A percentile compares a stretch with the other conserved stretches of the same genome.
These are phyloP conservation scores for Mimachlamys varia DNA, from an alignment of 2,888 invertebrate genomes.

Conservation along the genomic window DNA sequence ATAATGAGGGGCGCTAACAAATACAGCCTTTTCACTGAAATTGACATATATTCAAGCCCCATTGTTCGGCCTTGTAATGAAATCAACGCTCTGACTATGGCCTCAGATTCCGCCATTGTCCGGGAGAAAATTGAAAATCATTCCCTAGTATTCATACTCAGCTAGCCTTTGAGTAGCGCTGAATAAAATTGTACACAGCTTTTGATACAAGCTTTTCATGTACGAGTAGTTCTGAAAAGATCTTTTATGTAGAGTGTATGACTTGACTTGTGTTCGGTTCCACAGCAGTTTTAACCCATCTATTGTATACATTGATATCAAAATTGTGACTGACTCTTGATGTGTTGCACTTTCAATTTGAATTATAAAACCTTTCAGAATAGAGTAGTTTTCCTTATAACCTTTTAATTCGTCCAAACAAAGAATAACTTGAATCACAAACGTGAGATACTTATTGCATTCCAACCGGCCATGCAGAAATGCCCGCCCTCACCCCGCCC, in stretches of 20 bases:
- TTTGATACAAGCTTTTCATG: constrained; percentile 68
- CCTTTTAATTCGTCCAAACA: constrained; percentile 41
- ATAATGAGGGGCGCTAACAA: constrained; percentile 76
- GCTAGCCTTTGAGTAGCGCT: constrained; percentile 64
- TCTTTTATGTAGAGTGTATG: constrained; percentile 61
- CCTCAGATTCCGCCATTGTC: constrained; percentile 76
- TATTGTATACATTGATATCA: constrained; percentile 51
- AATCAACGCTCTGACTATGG: constrained; percentile 77
- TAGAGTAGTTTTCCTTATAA: constrained; percentile 45
- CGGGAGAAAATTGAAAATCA: constrained; percentile 79
- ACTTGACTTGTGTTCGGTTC: constrained; percentile 48
- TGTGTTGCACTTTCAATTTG: constrained; percentile 42
- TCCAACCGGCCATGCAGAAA: constrained; percentile 37
- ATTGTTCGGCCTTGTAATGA: constrained; percentile 75
- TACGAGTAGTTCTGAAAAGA: constrained; percentile 66
- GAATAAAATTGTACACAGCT: constrained; percentile 67
- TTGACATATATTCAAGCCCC: constrained; percentile 72
- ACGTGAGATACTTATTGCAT: constrained; percentile 38
- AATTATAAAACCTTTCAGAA: constrained; percentile 45
- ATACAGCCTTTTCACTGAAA: constrained; percentile 73
- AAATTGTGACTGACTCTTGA: constrained; percentile 48
- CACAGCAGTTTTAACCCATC: constrained; percentile 50
- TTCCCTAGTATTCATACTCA: constrained; percentile 70
- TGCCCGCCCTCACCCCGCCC: constrained; percentile 43
- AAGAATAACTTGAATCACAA: constrained; percentile 37